Evolutionary conservation across 2,797 vertebrate species (phyloP), one percentile per base, ranked within the genome.

Genomic region (Babyrousa celebensis): DNA sequence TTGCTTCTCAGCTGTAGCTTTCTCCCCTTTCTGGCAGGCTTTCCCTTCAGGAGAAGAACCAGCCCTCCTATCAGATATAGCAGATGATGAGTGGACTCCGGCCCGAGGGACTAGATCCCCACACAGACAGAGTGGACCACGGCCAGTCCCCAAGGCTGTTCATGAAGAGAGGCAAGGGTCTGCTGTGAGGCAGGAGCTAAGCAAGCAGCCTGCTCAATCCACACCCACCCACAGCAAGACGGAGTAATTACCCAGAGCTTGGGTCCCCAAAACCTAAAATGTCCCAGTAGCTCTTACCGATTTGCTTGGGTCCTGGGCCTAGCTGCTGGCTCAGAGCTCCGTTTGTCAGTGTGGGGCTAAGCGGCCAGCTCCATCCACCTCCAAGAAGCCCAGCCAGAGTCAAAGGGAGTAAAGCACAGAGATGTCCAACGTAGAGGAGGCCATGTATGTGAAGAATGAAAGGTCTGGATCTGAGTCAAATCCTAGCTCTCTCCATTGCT

Each of bases 81-180:
- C 25, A 18, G 60, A 54, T 17, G 18, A 71, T 14, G 52, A 48
- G 36, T 43, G 54, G 65, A 71, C 72, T 17, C 84, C n/a, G 58
- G 25, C 67, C 75, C 17, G 0, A 36, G 27, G 12, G 48, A 48
- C 52, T 20, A 15, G 78, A 32, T 75, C 90, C 60, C 40, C 7
- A 4, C 3, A 0, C 1, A 12, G 18, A 56, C 25, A 70, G 32
- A 74, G 62, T 18, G 15, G 68, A 36, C 23, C 1, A 0, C 18
- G 29, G 12, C 23, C 56, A 18, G 36, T 40, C 7, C 40, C 40
- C 36, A 10, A 3, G 18, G 56, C 17, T 17, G 20, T 3, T 25
- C 3, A 1, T 4, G 32, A 32, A 77, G 36, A 43, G 58, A 63
- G 43, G 3, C 40, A 18, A 36, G 40, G 56, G 40, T 11, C 36